Percentiles rank a stretch among this genome's conserved stretches.
These are phyloP conservation scores for Sebastes diploproa DNA, from an alignment of 2,797 vertebrate genomes.

Conservation along the genomic window DNA sequence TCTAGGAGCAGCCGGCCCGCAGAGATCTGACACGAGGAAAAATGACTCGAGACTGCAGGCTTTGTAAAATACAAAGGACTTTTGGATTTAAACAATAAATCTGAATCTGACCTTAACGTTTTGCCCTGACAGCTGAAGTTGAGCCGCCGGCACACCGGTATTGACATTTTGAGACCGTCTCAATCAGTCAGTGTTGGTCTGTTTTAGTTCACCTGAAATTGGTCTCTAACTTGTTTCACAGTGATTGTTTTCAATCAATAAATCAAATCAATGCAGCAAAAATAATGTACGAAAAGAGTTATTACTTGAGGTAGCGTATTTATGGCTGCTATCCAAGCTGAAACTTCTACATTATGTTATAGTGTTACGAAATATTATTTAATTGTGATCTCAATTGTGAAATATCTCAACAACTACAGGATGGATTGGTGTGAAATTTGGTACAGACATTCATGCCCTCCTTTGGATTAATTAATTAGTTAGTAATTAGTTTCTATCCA, in stretches of 20 bases:
- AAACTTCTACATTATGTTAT: background rate
- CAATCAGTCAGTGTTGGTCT: conserved; percentile 6
- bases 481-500: too few relatives aligned
- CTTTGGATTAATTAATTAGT: too few relatives aligned
- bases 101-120: background rate
- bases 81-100: conserved; percentile 7
- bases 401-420: too few relatives aligned
- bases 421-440: too few relatives aligned
- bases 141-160: background rate
- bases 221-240: background rate
- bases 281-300: background rate
- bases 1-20: background rate
- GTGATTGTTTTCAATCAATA: too few relatives aligned
- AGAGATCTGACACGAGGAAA: background rate
- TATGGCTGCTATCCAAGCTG: background rate
- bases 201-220: background rate
- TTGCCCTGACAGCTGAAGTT: background rate
- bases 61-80: background rate
- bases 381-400: too few relatives aligned
- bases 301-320: background rate
- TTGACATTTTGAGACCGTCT: conserved; percentile 11
- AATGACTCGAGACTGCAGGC: background rate
- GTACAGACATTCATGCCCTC: too few relatives aligned
- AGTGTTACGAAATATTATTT: background rate
- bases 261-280: background rate